Evolutionary conservation across 1,140 invertebrate genomes (phyloP), one percentile per base, ranked within the genome.

Genomic region (Drosophila sucinea): DNA sequence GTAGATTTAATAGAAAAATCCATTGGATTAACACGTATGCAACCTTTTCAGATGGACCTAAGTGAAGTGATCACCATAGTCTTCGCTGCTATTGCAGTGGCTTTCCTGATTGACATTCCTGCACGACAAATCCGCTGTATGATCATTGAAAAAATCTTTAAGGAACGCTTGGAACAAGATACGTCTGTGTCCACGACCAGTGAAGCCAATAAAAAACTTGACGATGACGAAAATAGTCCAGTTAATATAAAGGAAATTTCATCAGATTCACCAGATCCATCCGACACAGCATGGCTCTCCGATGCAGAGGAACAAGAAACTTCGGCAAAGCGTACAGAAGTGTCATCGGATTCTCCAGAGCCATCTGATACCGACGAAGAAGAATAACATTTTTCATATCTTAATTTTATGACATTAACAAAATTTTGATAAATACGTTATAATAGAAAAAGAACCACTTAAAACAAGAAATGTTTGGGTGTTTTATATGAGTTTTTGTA

Each of bases 41-140:
- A 7, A 30, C 1, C 57, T 63, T 56, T 54, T 8, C 47, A 89
- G 85, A 27, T 89, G 1, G 74, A 76, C 55, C 38, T 79, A 1
- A 17, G 47, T 55, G 85, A 90, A 40, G 33, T 90, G 1, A 63
- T 6, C 30, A 41, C 35, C 11, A 90, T 90, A 54, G 32, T 86
- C 2, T 11, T 55, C 10, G 70, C 72, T 30, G 93, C 93, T 1
- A 58, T 92, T 11, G 54, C 93, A 11, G 57, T 94, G 29, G 93
- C 93, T 0, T 78, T 94, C 67, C 82, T 94, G 29, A 92, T 94
- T 67, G 94, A 94, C 81, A 87, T 94, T 75, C 94, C 94, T 38
- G 93, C 93, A 79, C 93, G 94, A 83, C 92, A 94, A 66, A 81
- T 94, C 4, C 94, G 93, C 58, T 93, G 77, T 60, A 90, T 94